Evolutionary conservation across 2,113 vertebrate species (phyloP).

Genomic region (Archilochus colubris): DNA sequence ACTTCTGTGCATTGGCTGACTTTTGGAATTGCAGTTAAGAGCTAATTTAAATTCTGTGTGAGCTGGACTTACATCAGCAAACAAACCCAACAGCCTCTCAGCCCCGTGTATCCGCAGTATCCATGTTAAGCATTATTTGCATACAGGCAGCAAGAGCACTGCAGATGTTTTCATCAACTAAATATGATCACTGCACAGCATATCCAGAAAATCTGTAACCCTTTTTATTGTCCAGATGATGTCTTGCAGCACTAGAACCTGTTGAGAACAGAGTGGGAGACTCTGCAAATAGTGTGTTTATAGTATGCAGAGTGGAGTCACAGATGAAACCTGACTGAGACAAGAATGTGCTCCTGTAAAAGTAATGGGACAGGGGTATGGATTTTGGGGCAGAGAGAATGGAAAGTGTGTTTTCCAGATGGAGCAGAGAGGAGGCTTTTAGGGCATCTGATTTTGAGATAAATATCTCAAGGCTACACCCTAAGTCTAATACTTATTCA

Average conservation of each 20-base stretch:
- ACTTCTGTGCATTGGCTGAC: background rate
- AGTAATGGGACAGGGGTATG: background rate
- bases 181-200: background rate
- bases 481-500: background rate
- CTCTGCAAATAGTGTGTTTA: background rate
- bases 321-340: background rate
- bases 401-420: background rate
- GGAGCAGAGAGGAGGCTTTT: background rate
- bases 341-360: background rate
- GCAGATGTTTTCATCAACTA: background rate
- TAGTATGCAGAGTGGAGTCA: background rate
- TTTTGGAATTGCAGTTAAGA: background rate
- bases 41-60: background rate
- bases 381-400: background rate
- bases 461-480: background rate
- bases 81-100: background rate
- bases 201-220: accelerated
- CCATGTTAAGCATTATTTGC: background rate
- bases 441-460: background rate
- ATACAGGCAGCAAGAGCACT: accelerated
- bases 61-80: background rate
- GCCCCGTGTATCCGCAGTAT: too few species aligned
- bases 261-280: background rate
- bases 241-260: background rate
- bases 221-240: background rate